phyloP scores from a whole-genome alignment of 2,113 vertebrate genomes.

The Macroglossus sobrinus region DNA sequence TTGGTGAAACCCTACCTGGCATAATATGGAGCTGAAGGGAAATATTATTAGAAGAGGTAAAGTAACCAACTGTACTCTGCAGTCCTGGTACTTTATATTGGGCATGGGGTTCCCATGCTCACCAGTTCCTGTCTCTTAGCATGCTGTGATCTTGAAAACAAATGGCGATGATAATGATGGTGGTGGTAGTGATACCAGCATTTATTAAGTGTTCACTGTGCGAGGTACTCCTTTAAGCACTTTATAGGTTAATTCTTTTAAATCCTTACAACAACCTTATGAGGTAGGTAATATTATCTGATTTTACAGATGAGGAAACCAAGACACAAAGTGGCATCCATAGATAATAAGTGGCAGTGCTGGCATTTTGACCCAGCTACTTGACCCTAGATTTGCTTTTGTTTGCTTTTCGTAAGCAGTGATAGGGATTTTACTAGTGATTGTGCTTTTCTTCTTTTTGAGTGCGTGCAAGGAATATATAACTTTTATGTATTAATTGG shows the following conservation, averaged over 20 bases:
- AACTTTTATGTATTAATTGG: not conserved
- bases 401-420: not conserved
- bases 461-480: not conserved
- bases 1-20: not conserved
- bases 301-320: not conserved
- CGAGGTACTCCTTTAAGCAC: not conserved
- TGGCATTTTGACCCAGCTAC: not conserved
- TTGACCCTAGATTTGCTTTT: not conserved
- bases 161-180: not conserved
- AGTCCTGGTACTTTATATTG: not conserved
- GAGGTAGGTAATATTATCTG: not conserved
- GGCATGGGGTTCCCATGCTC: rapidly evolving
- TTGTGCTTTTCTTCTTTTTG: not conserved
- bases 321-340: not conserved
- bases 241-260: not conserved
- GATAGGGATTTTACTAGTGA: not conserved
- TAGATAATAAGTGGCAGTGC: not conserved
- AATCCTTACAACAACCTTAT: not conserved
- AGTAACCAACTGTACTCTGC: not conserved
- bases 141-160: not conserved
- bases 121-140: not conserved
- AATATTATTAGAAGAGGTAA: not conserved
- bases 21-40: not conserved
- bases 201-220: not conserved
- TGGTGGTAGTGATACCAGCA: not conserved